Conservation (phyloP, 2,797 vertebrate genomes). For the Ataeniobius toweri region DNA sequence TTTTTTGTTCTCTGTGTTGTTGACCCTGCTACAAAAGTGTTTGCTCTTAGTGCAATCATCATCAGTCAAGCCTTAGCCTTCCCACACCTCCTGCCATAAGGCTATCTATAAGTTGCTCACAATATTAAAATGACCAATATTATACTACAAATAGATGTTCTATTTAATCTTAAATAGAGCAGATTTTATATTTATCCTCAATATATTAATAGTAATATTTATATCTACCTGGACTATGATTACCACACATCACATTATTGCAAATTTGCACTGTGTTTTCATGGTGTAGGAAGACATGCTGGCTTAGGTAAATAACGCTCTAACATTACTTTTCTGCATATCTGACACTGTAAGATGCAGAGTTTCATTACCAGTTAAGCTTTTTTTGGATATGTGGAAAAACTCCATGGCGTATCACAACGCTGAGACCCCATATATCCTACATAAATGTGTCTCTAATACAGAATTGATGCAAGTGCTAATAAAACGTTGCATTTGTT, state of each 20-base stretch:
- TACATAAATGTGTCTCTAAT: no score
- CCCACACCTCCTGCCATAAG: conserved; percentile 31
- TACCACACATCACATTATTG: background rate
- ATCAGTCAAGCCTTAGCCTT: conserved; percentile 53
- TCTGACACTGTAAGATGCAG: background rate
- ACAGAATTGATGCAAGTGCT: no score
- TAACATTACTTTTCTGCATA: background rate
- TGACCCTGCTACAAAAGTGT: conserved; percentile 67
- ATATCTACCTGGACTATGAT: background rate
- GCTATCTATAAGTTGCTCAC: conserved; percentile 6
- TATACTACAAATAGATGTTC: background rate
- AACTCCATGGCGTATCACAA: background rate
- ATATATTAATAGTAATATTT: background rate
- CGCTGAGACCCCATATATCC: no score
- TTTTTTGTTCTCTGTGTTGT: conserved; percentile 64
- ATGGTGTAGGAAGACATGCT: background rate
- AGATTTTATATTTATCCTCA: background rate
- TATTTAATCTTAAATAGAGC: background rate
- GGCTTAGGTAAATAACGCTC: background rate
- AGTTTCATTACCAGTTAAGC: background rate
- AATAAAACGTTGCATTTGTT: no score
- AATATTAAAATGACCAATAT: background rate
- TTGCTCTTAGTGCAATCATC: conserved; percentile 61
- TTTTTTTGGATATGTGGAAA: background rate
- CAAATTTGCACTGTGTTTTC: background rate